These are phyloP conservation scores for Chaitophorus viminalis DNA, from an alignment of 2,888 invertebrate genomes.

Conservation along the genomic window DNA sequence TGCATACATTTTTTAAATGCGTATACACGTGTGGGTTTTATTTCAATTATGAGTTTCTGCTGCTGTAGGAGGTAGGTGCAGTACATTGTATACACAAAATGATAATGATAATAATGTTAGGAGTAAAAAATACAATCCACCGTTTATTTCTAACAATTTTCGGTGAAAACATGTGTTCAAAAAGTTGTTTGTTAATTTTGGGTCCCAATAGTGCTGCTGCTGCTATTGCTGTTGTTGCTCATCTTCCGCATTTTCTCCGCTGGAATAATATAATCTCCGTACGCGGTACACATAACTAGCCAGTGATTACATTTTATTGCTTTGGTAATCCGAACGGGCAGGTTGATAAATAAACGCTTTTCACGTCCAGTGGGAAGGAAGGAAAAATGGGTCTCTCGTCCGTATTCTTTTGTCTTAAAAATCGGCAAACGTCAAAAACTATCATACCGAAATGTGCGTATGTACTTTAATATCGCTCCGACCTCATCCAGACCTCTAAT, in stretches of 20 bases:
- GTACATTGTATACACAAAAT: too few relatives aligned
- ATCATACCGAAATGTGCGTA: not conserved
- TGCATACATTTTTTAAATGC: too few relatives aligned
- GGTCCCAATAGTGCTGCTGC: not conserved
- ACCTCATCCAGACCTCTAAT: not conserved
- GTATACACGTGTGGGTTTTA: too few relatives aligned
- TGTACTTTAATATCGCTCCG: not conserved
- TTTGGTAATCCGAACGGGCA: not conserved
- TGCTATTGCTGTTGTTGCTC: not conserved
- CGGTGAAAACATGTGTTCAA: not conserved
- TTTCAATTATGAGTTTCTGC: too few relatives aligned
- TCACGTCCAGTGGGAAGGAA: not conserved
- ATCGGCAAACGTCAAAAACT: not conserved
- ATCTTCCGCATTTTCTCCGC: not conserved
- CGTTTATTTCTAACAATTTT: too few relatives aligned
- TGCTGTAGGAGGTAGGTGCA: too few relatives aligned
- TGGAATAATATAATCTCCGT: not conserved
- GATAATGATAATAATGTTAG: too few relatives aligned
- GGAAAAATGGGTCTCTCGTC: not conserved
- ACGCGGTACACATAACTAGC: not conserved
- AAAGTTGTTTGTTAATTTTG: slow-evolving; percentile 14
- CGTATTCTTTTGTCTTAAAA: not conserved
- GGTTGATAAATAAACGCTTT: slow-evolving; percentile 19
- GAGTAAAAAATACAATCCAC: too few relatives aligned
- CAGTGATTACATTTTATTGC: not conserved